Evolutionary conservation across 2,797 vertebrate genomes (phyloP), one percentile per base, ranked within the genome.

Genomic region (Hippopotamyrus pictus): DNA sequence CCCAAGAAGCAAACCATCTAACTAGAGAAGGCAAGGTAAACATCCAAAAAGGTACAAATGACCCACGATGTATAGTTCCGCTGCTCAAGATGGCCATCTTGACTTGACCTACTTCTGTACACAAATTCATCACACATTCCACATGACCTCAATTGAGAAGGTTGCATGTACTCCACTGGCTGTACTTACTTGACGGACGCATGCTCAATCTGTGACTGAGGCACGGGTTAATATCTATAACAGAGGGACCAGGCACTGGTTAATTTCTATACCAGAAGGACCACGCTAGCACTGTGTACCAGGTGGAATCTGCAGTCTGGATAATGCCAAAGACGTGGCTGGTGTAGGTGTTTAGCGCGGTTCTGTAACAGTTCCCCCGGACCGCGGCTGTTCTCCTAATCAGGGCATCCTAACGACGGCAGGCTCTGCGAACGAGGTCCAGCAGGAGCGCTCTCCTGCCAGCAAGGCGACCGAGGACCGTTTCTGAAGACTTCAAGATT

Each of bases 131-230:
- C 37, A 82, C 76, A 82, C 19, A 82, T 82, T 8, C 41, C 76
- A 82, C 76, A 82, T 82, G 76, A 82, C 76, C 76, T 82, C 76
- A 44, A 46, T 46, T n/a, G 76, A 82, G 41, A 82, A 46, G 41
- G 9, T 5, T 46, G 29, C 14, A 41, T 33, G 69, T 37, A 17
- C 5, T 76, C 33, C 69, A 37, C 29, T 5, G 33, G 69, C 69
- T 76, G 37, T 76, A 41, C 69, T 41, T 17, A 5, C 7, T 17
- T 76, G 41, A 82, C 2, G 44, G 44, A n/a, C 2, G 3, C 41
- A 22, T 7, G 41, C 19, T 46, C 76, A 82, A n/a, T 82, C 37
- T 46, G 41, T 44, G 7, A 44, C 76, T n/a, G 37, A 44, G 76
- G 76, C 41, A 82, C 0, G 19, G 19, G 19, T 82, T 82, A 79